Base-by-base conservation (phyloP, 2,888 invertebrate species). In the Rotaria magnacalcarata region DNA sequence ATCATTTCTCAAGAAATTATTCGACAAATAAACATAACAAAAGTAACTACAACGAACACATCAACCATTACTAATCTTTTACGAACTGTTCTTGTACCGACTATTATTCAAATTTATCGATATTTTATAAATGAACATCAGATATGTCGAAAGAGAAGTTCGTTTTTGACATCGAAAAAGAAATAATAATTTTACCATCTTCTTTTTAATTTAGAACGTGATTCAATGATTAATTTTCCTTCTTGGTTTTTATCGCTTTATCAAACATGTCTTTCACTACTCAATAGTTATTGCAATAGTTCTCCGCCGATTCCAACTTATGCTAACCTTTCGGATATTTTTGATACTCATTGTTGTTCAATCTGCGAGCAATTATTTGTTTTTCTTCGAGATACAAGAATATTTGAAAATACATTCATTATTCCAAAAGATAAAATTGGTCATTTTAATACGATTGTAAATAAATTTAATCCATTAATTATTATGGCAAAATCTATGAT, bases 221-320 rank as follows among this genome's bases (percentile, higher is more conserved):
- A 24, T 24, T 7, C 56, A 24, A 24, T 56, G 7, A 21, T 8
- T 8, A 24, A 56, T 34, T 34, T 67, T 41, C 67, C 67, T 41
- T 27, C 67, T 14, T 67, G 67, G 67, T 67, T 67, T 67, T 67
- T 67, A 67, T 67, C 67, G 19, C 67, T 67, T 34, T 67, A 67
- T 67, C 67, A 34, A 67, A 41, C 67, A 19, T 67, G 67, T 67
- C 67, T 67, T 67, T 34, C 67, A 67, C 34, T 67, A 34, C 14
- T 67, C 6, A 67, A 67, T 34, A 16, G 34, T 67, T 41, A 67
- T 41, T 67, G 67, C 19, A 41, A 67, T 67, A 67, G 67, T 67
- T 14, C 19, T 41, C 67, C 67, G n/a, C 19, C 67, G 1, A 41
- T 67, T 67, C 67, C 67, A 19, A 41, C 16, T 19, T 67, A 67